Base-by-base conservation (phyloP, 1,140 invertebrate species). In the Odontomachus brunneus region DNA sequence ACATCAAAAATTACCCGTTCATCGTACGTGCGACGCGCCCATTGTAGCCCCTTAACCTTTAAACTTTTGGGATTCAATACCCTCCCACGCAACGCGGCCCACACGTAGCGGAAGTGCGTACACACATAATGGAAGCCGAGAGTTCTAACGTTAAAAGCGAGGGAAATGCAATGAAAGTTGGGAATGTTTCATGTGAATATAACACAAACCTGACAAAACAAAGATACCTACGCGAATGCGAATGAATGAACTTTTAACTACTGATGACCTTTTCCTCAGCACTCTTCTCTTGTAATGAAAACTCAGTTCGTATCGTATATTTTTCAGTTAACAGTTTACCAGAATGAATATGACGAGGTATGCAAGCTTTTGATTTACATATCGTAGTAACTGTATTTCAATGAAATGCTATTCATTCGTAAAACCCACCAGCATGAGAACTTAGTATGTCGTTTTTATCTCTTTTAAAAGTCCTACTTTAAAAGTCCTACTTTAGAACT, bases 1-100 rank as follows among this genome's bases (percentile, higher is more conserved):
- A 38, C 65, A 90, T 91, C 71, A 86, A 62, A 63, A 67, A 67
- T 14, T 89, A 89, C 69, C 90, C 90, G 29, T 91, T 85, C 44
- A 53, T 84, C 57, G 90, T 91, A 87, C 49, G 88, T 74, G 81
- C 82, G 71, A 89, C 86, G 82, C 82, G 85, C 85, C 85, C 85
- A 86, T 87, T 17, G n/a, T 11, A 26, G 51, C 53, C 51, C 53
- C 38, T 80, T 80, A 57, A 71, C 75, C 66, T 57, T 80, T 69
- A 22, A 44, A 63, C 51, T 78, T 69, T 59, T 4, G 38, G 24
- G 44, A 1, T 49, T 69, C 48, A 15, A 49, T 53, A 53, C 33
- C 33, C 14, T 60, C n/a, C 14, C n/a, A 3, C 22, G 15, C 19
- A 19, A 53, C 11, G 44, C 14, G 22, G 15, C 11, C 48, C 3